A percentile compares a stretch with the other conserved stretches of the same genome.
phyloP scores from a whole-genome alignment of 2,113 vertebrate species.

The Microcebus lehilahytsara region DNA sequence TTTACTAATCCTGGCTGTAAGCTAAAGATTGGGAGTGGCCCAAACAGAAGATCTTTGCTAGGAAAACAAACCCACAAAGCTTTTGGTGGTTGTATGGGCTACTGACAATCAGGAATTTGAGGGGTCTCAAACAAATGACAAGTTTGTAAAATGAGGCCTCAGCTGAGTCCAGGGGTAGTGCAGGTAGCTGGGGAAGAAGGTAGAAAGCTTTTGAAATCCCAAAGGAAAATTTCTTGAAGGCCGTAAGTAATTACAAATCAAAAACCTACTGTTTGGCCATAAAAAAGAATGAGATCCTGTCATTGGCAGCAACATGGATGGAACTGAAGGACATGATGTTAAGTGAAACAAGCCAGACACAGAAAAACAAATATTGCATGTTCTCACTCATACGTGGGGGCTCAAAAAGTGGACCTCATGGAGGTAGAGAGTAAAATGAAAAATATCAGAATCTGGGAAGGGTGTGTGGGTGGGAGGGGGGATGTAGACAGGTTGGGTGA shows the following conservation, averaged over 20 bases:
- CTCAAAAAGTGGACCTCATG: no score
- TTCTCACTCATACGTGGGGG: no score
- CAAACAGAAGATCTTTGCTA: neutral
- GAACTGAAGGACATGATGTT: no score
- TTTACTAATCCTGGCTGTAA: neutral
- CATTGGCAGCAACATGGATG: neutral
- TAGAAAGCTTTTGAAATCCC: neutral
- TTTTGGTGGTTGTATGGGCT: neutral
- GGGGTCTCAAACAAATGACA: neutral
- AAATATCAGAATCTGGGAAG: no score
- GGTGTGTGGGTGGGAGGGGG: no score
- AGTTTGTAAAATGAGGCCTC: neutral
- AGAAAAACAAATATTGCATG: no score
- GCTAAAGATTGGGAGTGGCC: neutral
- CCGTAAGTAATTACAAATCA: neutral
- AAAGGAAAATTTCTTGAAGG: neutral
- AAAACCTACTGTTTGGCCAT: neutral
- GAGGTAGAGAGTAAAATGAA: no score
- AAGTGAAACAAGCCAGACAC: no score
- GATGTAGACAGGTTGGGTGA: no score
- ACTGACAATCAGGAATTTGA: neutral
- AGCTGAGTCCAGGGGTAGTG: neutral
- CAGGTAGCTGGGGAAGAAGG: neutral
- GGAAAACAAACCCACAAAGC: neutral
- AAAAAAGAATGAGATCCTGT: neutral